phyloP scores from a whole-genome alignment of 2,797 vertebrate species.

The Cheirogaleus major region DNA sequence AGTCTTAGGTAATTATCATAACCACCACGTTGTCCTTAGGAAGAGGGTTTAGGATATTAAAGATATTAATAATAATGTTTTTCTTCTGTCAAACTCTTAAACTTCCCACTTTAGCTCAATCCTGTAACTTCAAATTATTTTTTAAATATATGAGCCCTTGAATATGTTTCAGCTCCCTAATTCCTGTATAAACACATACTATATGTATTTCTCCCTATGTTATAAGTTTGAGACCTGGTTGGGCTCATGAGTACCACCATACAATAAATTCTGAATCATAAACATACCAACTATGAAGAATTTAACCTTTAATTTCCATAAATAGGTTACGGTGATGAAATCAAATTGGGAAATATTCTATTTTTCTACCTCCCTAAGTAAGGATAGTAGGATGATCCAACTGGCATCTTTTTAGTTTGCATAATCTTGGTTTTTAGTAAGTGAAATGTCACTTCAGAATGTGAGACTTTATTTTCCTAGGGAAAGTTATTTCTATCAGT shows the following conservation, averaged over 20 bases:
- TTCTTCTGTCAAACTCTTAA: constrained; percentile 18
- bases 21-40: constrained; percentile 31
- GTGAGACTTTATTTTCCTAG: constrained; percentile 46
- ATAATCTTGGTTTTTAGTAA: constrained; percentile 39
- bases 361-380: background rate
- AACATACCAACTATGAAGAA: background rate
- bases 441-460: constrained; percentile 40
- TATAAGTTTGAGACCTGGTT: background rate
- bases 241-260: background rate
- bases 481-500: constrained; percentile 5
- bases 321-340: background rate
- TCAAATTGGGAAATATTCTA: background rate
- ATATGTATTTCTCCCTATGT: background rate
- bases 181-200: background rate
- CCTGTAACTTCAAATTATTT: background rate
- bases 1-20: background rate
- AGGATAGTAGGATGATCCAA: constrained; percentile 6
- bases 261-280: constrained; percentile 30
- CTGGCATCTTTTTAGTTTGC: background rate
- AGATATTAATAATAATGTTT: constrained; percentile 43
- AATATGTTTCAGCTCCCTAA: constrained; percentile 1
- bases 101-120: background rate
- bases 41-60: constrained; percentile 27
- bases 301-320: constrained; percentile 3
- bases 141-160: constrained; percentile 15